Evolutionary conservation across 1,140 invertebrate species (phyloP).

Genomic region (Zaprionus ghesquierei): DNA sequence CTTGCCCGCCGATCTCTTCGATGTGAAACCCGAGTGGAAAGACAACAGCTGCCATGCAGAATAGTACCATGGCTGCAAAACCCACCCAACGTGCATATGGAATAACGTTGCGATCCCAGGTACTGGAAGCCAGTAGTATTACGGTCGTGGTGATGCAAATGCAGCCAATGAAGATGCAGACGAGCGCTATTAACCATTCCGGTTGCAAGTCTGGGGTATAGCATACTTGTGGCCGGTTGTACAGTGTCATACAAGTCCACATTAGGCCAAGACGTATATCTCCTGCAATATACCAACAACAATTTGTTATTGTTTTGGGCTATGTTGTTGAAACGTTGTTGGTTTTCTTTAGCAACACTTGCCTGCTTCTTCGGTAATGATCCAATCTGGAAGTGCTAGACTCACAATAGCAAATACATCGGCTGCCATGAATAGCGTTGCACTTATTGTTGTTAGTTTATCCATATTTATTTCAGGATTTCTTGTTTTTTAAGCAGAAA

Average conservation of each 20-base stretch:
- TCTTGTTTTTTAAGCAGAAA: conserved; percentile 5
- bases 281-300: conserved; percentile 83
- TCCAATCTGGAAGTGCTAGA: conserved; percentile 97
- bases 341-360: conserved; percentile 68
- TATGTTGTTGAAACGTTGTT: not conserved
- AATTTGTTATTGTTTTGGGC: conserved; percentile 15
- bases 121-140: conserved; percentile 92
- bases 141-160: conserved; percentile 96
- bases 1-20: conserved; percentile 96
- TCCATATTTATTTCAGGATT: conserved; percentile 86
- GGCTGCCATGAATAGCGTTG: conserved; percentile 94
- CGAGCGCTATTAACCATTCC: conserved; percentile 95
- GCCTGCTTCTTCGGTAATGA: conserved; percentile 94
- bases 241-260: conserved; percentile 96
- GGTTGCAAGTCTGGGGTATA: conserved; percentile 93
- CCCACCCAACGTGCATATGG: conserved; percentile 97
- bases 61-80: conserved; percentile 98
- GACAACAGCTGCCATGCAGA: conserved; percentile 96
- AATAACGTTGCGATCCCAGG: conserved; percentile 95
- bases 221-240: conserved; percentile 93
- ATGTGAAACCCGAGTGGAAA: conserved; percentile 98
- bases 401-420: conserved; percentile 97
- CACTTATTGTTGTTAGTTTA: conserved; percentile 95
- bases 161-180: conserved; percentile 96
- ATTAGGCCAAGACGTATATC: conserved; percentile 91